Base-by-base conservation (phyloP, 1,140 invertebrate genomes). In the Hylaeus volcanicus region DNA sequence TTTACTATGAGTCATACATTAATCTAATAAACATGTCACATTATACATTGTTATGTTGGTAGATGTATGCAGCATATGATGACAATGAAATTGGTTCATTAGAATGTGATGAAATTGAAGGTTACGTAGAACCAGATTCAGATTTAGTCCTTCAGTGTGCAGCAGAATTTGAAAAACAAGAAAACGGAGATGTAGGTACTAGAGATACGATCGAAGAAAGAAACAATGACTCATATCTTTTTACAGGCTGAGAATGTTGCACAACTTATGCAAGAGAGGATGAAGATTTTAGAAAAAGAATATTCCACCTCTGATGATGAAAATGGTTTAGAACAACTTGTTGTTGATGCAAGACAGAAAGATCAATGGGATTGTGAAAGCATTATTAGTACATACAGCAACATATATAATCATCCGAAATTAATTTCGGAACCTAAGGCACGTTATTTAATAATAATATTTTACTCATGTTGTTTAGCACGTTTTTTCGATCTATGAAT, bases 351-450 rank as follows among this genome's bases (percentile, higher is more conserved):
- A 26, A 86, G 89, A 58, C 94, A 95, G 83, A 94, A 94, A 45
- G 94, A 95, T 43, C 96, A 96, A 92, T 99, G 97, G 97, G 98
- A 99, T 93, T 99, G 98, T 92, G 96, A 99, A 94, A 97, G 97
- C 78, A 97, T 99, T 89, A 91, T 98, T 8, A 97, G 96, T 39
- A 98, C 97, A 3, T 98, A 98, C 91, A 98, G 97, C 9, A 98
- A 96, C 89, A 94, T 97, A 64, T 98, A 98, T 89, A 98, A 99
- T 93, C 97, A 97, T 94, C 98, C 98, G 0, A 97, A 97, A 93
- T 69, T 98, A 5, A 99, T 99, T 81, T 93, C 94, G 66, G 97
- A 98, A 85, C 95, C 96, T 1, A 96, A 95, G 88, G 96, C 96
- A 90, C 88, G 74, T 66, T 63, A 66, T 74, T 85, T 53, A 58